Base-by-base conservation (phyloP, 1,140 invertebrate genomes). In the Elymnias hypermnestra region DNA sequence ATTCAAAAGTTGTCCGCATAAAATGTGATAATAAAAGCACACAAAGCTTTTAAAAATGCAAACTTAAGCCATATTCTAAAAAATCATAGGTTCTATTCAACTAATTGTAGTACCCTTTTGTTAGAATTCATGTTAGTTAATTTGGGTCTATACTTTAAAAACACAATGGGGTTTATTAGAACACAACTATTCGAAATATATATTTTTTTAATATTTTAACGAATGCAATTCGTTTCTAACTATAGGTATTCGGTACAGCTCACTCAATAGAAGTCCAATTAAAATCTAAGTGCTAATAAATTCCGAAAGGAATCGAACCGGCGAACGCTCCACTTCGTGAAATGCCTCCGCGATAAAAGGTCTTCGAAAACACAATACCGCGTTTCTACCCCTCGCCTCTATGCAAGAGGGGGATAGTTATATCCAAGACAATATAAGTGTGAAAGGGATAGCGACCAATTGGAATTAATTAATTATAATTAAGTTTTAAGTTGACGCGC, bases 381-480 rank as follows among this genome's bases (percentile, higher is more conserved):
- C 62, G 61, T 75, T 66, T 66, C 62, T 63, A 71, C 67, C 78
- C 74, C 71, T 76, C 61, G 61, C 61, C 58, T 66, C 55, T 60
- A 53, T 55, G 63, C 57, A 36, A 48, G 72, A 84, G 15, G 25
- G 63, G 46, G 81, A 82, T 41, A 45, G 57, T 15, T 13, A 44
- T 61, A 81, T 53, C 42, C 52, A 83, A 86, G 79, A 77, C 59
- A 57, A 28, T 53, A 36, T 44, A 21, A 17, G 81, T 42, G 62
- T 39, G 77, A 83, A 72, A 72, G 65, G 71, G 77, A 86, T 52
- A 59, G 65, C 55, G 63, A 70, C 68, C 83, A 84, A 86, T 86
- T 86, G 79, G 85, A 87, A 91, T 91, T 91, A 91, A 91, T 91
- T 91, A 91, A 91, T 91, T 91, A 91, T 91, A 91, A 91, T 91